Percentiles rank a stretch among this genome's conserved stretches.
Evolutionary conservation across 2,888 invertebrate genomes (phyloP).

Genomic region (Scaeva pyrastri): DNA sequence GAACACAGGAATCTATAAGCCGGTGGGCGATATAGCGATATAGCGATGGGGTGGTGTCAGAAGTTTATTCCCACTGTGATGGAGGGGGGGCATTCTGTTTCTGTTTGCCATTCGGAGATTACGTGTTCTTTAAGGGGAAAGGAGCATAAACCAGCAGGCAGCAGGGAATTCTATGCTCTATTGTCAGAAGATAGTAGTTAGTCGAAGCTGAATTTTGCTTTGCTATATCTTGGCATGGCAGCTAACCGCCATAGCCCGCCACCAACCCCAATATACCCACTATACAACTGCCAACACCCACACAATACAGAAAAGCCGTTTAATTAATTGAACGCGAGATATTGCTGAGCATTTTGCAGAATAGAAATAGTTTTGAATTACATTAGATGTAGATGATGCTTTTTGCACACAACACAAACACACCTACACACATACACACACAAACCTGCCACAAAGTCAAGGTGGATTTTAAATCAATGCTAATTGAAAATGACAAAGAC

Average conservation of each 20-base stretch:
- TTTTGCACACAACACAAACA: background rate
- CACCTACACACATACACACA: too few species aligned
- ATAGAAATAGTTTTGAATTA: slow-evolving; percentile 48
- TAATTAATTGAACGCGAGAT: slow-evolving; percentile 68
- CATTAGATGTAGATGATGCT: background rate
- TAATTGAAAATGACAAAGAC: slow-evolving; percentile 46
- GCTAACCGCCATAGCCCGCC: slow-evolving; percentile 9
- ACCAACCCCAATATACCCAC: background rate
- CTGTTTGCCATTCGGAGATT: slow-evolving; percentile 41
- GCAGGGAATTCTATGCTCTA: slow-evolving; percentile 49
- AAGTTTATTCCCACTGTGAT: background rate
- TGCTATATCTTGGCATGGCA: slow-evolving; percentile 52
- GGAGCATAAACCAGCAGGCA: slow-evolving; percentile 35
- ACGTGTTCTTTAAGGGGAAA: slow-evolving; percentile 22
- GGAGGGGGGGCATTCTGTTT: slow-evolving; percentile 15
- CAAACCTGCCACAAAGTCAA: slow-evolving; percentile 3
- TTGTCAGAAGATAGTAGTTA: slow-evolving; percentile 54
- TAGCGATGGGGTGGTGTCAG: background rate
- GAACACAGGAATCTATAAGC: slow-evolving; percentile 36
- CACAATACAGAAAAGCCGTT: slow-evolving; percentile 63
- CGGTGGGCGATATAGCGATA: slow-evolving; percentile 28
- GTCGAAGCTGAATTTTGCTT: slow-evolving; percentile 40
- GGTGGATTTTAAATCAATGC: slow-evolving; percentile 46
- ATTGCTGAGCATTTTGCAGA: slow-evolving; percentile 56
- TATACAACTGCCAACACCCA: slow-evolving; percentile 31